These are phyloP conservation scores for Nyctibius grandis DNA, from an alignment of 2,797 vertebrate species.

Conservation along the genomic window DNA sequence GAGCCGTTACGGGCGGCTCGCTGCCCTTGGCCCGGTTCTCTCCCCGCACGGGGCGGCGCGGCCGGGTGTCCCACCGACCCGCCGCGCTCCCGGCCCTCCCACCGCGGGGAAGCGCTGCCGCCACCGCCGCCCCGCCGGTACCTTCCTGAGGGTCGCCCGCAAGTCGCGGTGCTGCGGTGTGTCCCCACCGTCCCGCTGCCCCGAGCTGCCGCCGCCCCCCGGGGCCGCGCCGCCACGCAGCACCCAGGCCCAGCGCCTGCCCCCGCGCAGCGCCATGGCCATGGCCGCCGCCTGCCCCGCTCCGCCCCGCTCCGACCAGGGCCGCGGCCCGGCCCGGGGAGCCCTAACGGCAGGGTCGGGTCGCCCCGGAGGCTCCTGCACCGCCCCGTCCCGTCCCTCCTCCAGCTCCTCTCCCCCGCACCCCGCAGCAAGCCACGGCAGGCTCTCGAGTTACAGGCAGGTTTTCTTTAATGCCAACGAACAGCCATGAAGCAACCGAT, in stretches of 20 bases:
- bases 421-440: background rate
- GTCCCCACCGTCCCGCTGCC: constrained; percentile 47
- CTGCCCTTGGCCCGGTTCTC: background rate
- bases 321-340: too few relatives aligned
- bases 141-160: constrained; percentile 77
- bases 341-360: too few relatives aligned
- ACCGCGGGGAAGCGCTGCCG: background rate
- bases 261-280: background rate
- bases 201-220: background rate
- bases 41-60: too few relatives aligned
- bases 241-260: background rate
- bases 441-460: background rate
- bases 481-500: constrained; percentile 13
- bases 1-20: background rate
- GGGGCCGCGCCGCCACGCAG: background rate
- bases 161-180: constrained; percentile 71
- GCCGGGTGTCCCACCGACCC: background rate
- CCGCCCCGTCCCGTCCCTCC: background rate
- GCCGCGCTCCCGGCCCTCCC: background rate
- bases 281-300: background rate
- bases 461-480: constrained; percentile 34
- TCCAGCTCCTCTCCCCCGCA: background rate
- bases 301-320: background rate
- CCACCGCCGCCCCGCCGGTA: constrained; percentile 17
- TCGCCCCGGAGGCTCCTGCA: background rate